phyloP scores from a whole-genome alignment of 2,888 invertebrate species.

The Erebia palarica region DNA sequence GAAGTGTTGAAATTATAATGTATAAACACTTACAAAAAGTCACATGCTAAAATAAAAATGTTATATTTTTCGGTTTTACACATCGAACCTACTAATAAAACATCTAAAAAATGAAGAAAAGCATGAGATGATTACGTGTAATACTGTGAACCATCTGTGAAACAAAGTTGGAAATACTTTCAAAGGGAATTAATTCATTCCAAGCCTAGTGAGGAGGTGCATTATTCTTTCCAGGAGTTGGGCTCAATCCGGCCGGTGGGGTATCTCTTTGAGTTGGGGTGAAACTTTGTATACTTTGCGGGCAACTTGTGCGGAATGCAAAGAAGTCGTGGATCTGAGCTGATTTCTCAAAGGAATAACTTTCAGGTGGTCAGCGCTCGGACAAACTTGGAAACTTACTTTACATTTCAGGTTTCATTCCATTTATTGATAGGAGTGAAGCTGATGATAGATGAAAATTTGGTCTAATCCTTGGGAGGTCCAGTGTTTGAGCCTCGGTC shows the following conservation, averaged over 20 bases:
- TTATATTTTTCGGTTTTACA: background rate
- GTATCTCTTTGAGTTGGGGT: slow-evolving; percentile 13
- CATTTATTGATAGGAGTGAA: background rate
- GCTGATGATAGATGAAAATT: too few relatives aligned
- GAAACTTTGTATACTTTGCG: slow-evolving; percentile 12
- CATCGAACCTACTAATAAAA: background rate
- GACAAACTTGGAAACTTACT: slow-evolving; percentile 6
- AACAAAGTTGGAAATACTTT: slow-evolving; percentile 8
- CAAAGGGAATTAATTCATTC: slow-evolving; percentile 9
- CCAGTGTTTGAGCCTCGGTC: too few relatives aligned
- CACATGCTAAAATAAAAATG: too few relatives aligned
- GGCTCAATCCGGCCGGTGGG: background rate
- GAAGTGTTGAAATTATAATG: too few relatives aligned
- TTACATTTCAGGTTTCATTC: background rate
- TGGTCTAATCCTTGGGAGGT: too few relatives aligned
- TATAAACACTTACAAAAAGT: too few relatives aligned
- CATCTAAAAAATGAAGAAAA: background rate
- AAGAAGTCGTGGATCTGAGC: slow-evolving; percentile 7
- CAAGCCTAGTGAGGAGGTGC: background rate
- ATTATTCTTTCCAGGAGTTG: slow-evolving; percentile 10
- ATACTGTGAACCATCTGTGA: background rate
- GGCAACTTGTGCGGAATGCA: background rate
- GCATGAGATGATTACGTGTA: background rate
- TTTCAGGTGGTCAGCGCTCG: slow-evolving; percentile 11
- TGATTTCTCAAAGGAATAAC: slow-evolving; percentile 18